These are phyloP conservation scores for Stenopsyche tienmushanensis DNA, from an alignment of 1,140 invertebrate genomes.

Conservation along the genomic window DNA sequence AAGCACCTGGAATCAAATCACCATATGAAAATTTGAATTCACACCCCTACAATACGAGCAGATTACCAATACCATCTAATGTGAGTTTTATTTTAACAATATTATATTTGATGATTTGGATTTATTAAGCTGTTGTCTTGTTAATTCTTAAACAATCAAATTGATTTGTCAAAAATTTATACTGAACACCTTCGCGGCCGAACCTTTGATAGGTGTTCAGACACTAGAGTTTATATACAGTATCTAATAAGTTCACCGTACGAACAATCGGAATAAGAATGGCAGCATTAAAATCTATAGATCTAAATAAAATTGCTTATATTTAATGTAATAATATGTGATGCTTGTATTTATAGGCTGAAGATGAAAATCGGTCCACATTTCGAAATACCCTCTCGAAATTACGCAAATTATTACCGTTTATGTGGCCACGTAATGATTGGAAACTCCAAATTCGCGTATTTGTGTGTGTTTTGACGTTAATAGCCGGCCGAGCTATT, in stretches of 20 bases:
- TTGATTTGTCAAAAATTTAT: not conserved
- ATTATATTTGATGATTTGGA: too few relatives aligned
- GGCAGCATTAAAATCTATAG: not conserved
- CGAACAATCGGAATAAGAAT: too few relatives aligned
- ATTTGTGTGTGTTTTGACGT: conserved; percentile 76
- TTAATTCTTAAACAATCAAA: too few relatives aligned
- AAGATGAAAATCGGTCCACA: conserved; percentile 68
- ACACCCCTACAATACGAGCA: not conserved
- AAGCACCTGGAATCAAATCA: conserved; percentile 81
- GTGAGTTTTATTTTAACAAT: too few relatives aligned
- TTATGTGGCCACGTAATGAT: conserved; percentile 92
- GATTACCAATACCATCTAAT: conserved; percentile 22
- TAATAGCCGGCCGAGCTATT: conserved; percentile 79
- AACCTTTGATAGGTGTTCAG: too few relatives aligned
- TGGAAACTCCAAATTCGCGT: conserved; percentile 78
- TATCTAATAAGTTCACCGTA: too few relatives aligned
- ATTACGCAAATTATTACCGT: conserved; percentile 77
- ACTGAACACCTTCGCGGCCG: not conserved
- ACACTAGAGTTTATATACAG: too few relatives aligned
- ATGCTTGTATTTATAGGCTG: not conserved
- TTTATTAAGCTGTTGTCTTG: too few relatives aligned
- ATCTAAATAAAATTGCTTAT: not conserved
- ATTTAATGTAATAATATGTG: not conserved
- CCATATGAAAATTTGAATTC: conserved; percentile 50
- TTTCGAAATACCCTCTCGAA: conserved; percentile 80